These are phyloP conservation scores for Tetranychus truncatus DNA, from an alignment of 2,888 invertebrate species.

Conservation along the genomic window DNA sequence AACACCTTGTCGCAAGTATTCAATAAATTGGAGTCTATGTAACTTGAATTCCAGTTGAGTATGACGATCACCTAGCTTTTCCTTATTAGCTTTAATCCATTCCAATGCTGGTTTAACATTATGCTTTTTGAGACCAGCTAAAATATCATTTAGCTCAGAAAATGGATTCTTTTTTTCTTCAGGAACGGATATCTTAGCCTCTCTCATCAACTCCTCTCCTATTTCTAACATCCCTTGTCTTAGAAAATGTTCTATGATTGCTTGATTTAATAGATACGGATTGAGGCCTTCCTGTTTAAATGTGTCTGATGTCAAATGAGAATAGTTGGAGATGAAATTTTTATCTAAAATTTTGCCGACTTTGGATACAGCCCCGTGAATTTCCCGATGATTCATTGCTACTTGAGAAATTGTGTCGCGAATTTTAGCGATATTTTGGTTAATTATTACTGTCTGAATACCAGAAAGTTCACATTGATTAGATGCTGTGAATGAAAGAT, in stretches of 20 bases:
- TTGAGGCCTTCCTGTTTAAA: constrained; percentile 6
- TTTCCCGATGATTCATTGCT: constrained; percentile 60
- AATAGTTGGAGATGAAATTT: constrained; percentile 23
- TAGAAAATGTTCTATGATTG: constrained; percentile 85
- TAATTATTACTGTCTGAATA: constrained; percentile 27
- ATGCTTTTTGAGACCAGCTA: constrained; percentile 59
- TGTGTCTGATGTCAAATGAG: neutral
- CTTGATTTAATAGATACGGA: constrained; percentile 51
- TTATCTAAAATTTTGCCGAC: constrained; percentile 92
- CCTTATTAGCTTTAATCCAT: constrained; percentile 62
- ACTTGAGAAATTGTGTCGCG: constrained; percentile 63
- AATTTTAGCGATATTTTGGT: constrained; percentile 54
- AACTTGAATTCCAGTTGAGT: constrained; percentile 53
- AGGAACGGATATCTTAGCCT: constrained; percentile 47
- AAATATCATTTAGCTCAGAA: constrained; percentile 64
- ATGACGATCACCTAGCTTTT: constrained; percentile 46
- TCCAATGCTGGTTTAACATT: constrained; percentile 65
- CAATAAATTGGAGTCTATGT: constrained; percentile 59
- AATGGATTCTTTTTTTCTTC: constrained; percentile 53
- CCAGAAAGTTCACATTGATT: constrained; percentile 6
- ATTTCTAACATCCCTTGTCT: constrained; percentile 84
- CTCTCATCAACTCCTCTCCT: constrained; percentile 59
- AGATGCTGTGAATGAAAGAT: constrained; percentile 4
- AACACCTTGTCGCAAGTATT: constrained; percentile 46
- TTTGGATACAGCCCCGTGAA: constrained; percentile 64